These are phyloP conservation scores for Sternotherus odoratus DNA, from an alignment of 2,797 vertebrate species.

Conservation along the genomic window DNA sequence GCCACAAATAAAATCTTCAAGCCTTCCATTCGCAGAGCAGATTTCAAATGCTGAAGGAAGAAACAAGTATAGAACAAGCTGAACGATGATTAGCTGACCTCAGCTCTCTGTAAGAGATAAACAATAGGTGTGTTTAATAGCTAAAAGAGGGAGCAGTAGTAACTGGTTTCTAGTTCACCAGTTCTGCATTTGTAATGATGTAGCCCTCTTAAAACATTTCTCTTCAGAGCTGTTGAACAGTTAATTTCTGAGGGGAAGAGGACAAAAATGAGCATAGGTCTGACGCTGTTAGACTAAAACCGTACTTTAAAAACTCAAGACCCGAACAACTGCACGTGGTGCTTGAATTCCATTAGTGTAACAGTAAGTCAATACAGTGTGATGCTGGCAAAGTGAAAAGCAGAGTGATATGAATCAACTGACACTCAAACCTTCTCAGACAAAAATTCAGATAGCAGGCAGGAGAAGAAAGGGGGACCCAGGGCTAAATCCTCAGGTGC, in stretches of 20 bases:
- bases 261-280: background rate
- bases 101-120: background rate
- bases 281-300: constrained; percentile 25
- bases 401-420: background rate
- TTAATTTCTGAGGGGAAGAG: background rate
- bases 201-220: constrained; percentile 23
- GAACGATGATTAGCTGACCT: background rate
- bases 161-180: constrained; percentile 35
- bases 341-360: constrained; percentile 23
- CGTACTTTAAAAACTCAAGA: constrained; percentile 54
- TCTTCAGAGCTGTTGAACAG: constrained; percentile 15
- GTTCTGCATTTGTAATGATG: background rate
- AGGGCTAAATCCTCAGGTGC: background rate
- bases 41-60: constrained; percentile 2
- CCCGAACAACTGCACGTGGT: constrained; percentile 38
- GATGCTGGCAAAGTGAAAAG: constrained; percentile 1
- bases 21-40: background rate
- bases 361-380: constrained; percentile 27
- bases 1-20: accelerated
- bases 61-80: constrained; percentile 3
- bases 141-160: background rate
- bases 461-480: background rate
- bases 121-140: background rate
- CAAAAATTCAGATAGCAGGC: background rate
- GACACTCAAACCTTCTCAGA: constrained; percentile 32